Conservation (phyloP, 2,113 vertebrate genomes). For the Indicator maculatus region DNA sequence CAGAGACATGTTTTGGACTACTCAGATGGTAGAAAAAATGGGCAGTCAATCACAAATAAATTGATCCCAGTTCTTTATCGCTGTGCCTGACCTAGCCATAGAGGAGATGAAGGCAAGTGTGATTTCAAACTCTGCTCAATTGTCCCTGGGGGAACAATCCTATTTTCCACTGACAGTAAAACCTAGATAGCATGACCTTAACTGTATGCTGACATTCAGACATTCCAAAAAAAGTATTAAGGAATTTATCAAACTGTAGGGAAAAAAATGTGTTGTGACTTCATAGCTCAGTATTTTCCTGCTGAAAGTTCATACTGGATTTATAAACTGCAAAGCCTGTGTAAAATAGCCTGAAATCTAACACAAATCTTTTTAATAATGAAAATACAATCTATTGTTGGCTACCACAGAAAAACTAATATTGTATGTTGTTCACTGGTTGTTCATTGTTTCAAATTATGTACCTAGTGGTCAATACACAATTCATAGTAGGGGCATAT, state of each 20-base stretch:
- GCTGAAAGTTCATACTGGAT: neutral
- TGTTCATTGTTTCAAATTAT: neutral
- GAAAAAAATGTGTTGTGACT: neutral
- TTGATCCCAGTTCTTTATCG: fast-evolving
- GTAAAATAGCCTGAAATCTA: neutral
- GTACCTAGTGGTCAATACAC: neutral
- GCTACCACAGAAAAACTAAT: neutral
- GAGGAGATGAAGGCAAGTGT: neutral
- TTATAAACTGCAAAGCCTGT: neutral
- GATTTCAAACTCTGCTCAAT: neutral
- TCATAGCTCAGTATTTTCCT: neutral
- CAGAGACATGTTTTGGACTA: no score
- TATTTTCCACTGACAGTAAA: neutral
- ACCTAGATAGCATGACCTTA: fast-evolving
- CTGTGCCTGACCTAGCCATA: no score
- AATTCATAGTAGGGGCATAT: no score
- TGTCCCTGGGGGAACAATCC: fast-evolving
- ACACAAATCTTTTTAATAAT: fast-evolving
- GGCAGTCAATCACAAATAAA: neutral
- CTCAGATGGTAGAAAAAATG: fast-evolving
- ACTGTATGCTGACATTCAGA: neutral
- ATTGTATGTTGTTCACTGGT: neutral
- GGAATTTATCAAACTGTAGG: neutral
- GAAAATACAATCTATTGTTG: neutral
- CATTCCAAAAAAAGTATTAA: neutral